These are phyloP conservation scores for Halcyon chelicuti DNA, from an alignment of 2,797 vertebrate genomes.

Conservation along the genomic window DNA sequence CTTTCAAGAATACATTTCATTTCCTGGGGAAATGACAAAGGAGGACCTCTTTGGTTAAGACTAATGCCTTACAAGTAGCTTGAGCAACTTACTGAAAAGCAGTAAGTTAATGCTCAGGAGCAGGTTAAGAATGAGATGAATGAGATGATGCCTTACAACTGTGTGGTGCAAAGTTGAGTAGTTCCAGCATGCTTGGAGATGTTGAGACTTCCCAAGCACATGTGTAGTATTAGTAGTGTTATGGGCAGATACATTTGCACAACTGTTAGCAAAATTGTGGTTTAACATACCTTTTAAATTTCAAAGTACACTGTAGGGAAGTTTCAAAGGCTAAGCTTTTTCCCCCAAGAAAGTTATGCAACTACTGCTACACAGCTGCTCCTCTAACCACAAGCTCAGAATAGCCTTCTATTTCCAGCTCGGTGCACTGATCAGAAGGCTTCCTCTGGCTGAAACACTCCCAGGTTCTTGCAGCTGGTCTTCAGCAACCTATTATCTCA, in stretches of 20 bases:
- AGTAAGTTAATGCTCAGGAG: not conserved
- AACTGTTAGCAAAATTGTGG: not conserved
- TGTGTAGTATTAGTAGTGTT: rapidly evolving
- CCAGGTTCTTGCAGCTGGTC: constrained; percentile 8
- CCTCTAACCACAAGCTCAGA: not conserved
- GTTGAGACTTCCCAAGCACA: not conserved
- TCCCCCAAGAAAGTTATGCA: not conserved
- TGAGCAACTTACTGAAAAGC: not conserved
- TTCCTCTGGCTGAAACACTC: not conserved
- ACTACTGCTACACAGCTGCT: not conserved
- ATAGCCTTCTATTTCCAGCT: not conserved
- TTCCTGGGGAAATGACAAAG: not conserved
- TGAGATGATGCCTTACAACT: not conserved
- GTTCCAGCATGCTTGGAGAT: not conserved
- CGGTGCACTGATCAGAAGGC: not conserved
- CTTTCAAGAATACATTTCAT: not conserved
- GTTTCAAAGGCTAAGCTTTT: not conserved
- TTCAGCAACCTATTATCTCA: not conserved
- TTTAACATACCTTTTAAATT: not conserved
- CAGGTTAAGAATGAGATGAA: not conserved
- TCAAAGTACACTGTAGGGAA: not conserved
- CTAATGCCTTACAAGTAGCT: not conserved
- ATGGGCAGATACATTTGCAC: not conserved
- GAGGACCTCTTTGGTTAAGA: not conserved
- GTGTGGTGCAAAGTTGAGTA: not conserved